phyloP scores from a whole-genome alignment of 2,888 invertebrate genomes.

The Alentia gelatinosa region DNA sequence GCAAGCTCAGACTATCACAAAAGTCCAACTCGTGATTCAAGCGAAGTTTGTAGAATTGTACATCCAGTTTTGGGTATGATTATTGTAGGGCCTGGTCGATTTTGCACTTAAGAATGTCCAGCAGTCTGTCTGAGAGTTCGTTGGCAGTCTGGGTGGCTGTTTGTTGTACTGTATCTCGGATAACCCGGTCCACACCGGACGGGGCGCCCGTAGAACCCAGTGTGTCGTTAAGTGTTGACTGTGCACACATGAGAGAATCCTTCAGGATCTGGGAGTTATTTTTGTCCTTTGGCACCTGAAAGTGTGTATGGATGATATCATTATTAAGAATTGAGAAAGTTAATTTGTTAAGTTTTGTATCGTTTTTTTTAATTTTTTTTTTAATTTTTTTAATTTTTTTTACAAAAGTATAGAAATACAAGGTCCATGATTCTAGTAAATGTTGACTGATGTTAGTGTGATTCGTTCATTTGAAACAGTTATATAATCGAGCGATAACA shows the following conservation, averaged over 20 bases:
- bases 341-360: not conserved
- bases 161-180: not conserved
- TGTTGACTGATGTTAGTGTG: too few species aligned
- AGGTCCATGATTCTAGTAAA: too few species aligned
- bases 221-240: constrained; percentile 14
- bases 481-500: too few species aligned
- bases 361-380: not conserved
- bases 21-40: too few species aligned
- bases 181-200: not conserved
- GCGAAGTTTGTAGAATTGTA: too few species aligned
- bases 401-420: not conserved
- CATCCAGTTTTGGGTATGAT: too few species aligned
- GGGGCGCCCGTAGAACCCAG: constrained; percentile 11
- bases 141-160: constrained; percentile 3
- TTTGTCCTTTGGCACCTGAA: not conserved
- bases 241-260: not conserved
- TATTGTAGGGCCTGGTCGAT: constrained; percentile 44
- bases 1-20: too few species aligned
- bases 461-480: too few species aligned
- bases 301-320: too few species aligned
- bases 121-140: not conserved
- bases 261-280: not conserved
- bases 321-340: not conserved
- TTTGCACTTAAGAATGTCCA: constrained; percentile 30
- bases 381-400: not conserved